phyloP scores from a whole-genome alignment of 2,888 invertebrate genomes.

The Fabriciana adippe region DNA sequence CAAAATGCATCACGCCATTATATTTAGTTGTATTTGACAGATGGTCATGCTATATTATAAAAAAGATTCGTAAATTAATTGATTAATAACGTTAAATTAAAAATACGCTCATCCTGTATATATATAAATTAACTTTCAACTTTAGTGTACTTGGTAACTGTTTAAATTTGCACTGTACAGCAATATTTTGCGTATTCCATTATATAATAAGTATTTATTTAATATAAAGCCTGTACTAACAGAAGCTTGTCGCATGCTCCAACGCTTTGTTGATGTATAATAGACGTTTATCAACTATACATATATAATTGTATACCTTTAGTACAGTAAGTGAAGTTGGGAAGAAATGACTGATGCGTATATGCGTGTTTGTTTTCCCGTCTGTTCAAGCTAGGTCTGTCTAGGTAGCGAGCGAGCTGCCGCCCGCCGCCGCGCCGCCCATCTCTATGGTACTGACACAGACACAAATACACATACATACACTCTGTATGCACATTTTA shows the following conservation, averaged over 20 bases:
- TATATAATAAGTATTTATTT: not conserved
- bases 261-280: conserved; percentile 9
- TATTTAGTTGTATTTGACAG: no score
- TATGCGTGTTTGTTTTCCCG: conserved; percentile 79
- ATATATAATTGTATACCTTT: conserved; percentile 37
- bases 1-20: no score
- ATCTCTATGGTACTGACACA: conserved; percentile 76
- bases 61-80: no score
- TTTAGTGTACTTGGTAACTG: not conserved
- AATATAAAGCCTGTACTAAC: conserved; percentile 8
- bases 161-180: not conserved
- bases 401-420: conserved; percentile 77
- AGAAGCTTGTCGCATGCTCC: conserved; percentile 13
- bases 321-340: conserved; percentile 48
- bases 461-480: conserved; percentile 42
- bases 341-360: conserved; percentile 81
- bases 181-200: conserved; percentile 9
- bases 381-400: conserved; percentile 77
- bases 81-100: not conserved
- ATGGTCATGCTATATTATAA: not conserved
- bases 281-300: not conserved
- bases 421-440: conserved; percentile 66
- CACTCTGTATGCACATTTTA: conserved; percentile 36
- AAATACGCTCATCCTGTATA: not conserved
- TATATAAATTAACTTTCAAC: not conserved